Conservation (phyloP, 2,888 invertebrate genomes). For the Ophioninae sp. region DNA sequence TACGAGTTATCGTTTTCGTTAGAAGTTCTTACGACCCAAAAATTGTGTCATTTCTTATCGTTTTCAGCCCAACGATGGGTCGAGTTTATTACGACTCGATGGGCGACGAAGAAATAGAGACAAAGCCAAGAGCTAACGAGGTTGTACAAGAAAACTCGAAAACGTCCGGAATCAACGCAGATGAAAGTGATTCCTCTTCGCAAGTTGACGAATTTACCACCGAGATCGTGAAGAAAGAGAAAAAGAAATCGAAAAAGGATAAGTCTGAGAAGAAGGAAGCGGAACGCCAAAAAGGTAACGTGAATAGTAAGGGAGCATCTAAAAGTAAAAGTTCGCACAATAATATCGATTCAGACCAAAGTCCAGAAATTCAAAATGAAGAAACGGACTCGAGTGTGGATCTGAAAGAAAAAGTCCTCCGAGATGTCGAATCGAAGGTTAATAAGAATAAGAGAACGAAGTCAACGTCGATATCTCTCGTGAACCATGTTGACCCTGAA, state of each 20-base stretch:
- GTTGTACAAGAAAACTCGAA: constrained; percentile 10
- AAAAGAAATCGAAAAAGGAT: neutral
- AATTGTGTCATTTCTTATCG: neutral
- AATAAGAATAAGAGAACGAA: constrained; percentile 16
- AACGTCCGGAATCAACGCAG: neutral
- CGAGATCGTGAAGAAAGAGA: neutral
- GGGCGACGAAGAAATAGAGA: neutral
- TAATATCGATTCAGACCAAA: constrained; percentile 17
- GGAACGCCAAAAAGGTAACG: neutral
- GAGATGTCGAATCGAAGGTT: neutral
- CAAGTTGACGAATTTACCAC: neutral
- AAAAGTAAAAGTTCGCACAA: neutral
- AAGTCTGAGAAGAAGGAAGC: constrained; percentile 3
- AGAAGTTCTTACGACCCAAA: neutral
- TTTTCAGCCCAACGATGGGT: constrained; percentile 30
- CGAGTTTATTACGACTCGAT: constrained; percentile 23
- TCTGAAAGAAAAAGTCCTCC: constrained; percentile 14
- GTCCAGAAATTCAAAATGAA: constrained; percentile 32
- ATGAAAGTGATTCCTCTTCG: neutral
- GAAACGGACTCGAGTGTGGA: constrained; percentile 31
- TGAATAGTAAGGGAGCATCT: neutral
- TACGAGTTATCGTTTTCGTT: neutral
- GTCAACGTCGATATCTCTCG: neutral
- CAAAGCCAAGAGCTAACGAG: constrained; percentile 10
- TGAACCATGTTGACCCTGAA: neutral